These are phyloP conservation scores for Micoletzkya japonica DNA, from an alignment of 2,888 invertebrate genomes.

Conservation along the genomic window DNA sequence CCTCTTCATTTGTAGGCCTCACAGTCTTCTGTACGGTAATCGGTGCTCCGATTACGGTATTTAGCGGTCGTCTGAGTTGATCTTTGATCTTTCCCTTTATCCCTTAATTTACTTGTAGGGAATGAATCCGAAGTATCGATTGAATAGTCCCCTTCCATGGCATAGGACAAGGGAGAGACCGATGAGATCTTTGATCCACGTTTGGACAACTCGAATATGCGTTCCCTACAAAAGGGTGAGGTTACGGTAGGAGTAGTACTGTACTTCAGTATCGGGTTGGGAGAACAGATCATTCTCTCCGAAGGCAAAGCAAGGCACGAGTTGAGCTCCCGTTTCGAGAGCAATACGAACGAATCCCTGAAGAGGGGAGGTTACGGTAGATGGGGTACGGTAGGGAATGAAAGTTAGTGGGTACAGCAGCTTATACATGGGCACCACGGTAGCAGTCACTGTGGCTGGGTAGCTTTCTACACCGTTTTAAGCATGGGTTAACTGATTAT, in stretches of 20 bases:
- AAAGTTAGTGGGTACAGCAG: no score
- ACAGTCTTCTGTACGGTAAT: constrained; percentile 39
- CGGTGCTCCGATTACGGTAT: constrained; percentile 49
- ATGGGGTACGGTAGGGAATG: no score
- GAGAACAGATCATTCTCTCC: constrained; percentile 66
- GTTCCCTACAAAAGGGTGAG: constrained; percentile 37
- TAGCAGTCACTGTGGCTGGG: no score
- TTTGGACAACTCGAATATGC: constrained; percentile 44
- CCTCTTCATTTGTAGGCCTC: no score
- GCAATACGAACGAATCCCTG: constrained; percentile 46
- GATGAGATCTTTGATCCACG: constrained; percentile 52
- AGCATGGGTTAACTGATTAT: no score
- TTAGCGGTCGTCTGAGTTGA: constrained; percentile 39
- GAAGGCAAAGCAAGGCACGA: constrained; percentile 66
- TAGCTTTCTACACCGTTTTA: no score
- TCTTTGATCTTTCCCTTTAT: neutral
- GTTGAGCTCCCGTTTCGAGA: constrained; percentile 56
- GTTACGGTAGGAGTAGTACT: neutral
- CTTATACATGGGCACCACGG: no score
- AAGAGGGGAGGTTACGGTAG: neutral
- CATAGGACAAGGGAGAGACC: constrained; percentile 66
- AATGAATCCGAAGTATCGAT: constrained; percentile 84
- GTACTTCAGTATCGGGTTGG: constrained; percentile 30
- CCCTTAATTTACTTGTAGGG: constrained; percentile 69
- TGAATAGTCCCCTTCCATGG: constrained; percentile 80